phyloP scores from a whole-genome alignment of 2,888 invertebrate genomes.

The Pediacus dermestoides region DNA sequence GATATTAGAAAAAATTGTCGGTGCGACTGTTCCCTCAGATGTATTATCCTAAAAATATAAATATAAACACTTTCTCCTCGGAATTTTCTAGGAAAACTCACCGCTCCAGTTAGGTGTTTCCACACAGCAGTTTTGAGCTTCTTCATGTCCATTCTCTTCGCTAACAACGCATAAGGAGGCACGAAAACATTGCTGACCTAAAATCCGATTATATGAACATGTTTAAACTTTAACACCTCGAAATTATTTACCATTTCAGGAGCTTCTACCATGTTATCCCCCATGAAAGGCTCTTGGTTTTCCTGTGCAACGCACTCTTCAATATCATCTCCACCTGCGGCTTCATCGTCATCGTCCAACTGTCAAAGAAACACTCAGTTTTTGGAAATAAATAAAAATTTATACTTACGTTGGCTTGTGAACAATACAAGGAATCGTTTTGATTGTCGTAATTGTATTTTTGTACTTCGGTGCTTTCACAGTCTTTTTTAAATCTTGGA shows the following conservation, averaged over 20 bases:
- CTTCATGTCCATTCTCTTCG: slow-evolving; percentile 85
- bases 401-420: slow-evolving; percentile 22
- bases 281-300: slow-evolving; percentile 43
- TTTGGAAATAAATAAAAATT: slow-evolving; percentile 4
- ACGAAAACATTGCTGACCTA: slow-evolving; percentile 71
- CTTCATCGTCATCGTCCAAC: slow-evolving; percentile 31
- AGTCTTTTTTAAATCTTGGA: slow-evolving; percentile 32
- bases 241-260: slow-evolving; percentile 56
- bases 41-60: too few species aligned
- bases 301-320: slow-evolving; percentile 30
- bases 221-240: too few species aligned
- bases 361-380: slow-evolving; percentile 1
- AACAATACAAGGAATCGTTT: slow-evolving; percentile 55
- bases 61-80: slow-evolving; percentile 8
- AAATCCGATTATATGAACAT: too few species aligned
- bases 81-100: slow-evolving; percentile 7
- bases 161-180: slow-evolving; percentile 74
- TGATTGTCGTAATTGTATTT: slow-evolving; percentile 57
- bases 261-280: slow-evolving; percentile 61
- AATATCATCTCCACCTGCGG: slow-evolving; percentile 45
- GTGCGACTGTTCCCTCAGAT: slow-evolving; percentile 31
- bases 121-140: slow-evolving; percentile 75
- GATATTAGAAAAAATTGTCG: slow-evolving; percentile 53
- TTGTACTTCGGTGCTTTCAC: slow-evolving; percentile 43
- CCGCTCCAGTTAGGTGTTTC: slow-evolving; percentile 49